Base-by-base conservation (phyloP, 2,888 invertebrate genomes). In the Sinhomidia bicolor region DNA sequence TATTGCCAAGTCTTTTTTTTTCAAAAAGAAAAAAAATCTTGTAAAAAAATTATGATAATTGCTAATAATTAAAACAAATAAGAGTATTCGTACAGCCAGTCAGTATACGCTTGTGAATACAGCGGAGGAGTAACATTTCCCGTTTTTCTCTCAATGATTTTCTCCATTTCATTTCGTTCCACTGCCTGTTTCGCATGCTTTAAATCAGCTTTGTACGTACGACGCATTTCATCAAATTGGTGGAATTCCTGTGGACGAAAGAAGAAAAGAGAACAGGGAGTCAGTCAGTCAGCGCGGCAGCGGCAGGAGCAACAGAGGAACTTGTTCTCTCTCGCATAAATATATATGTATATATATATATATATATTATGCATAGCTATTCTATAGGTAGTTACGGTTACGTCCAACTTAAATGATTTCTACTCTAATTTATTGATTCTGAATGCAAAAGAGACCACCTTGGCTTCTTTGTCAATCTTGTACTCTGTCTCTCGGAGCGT, bases 391-490 rank as follows among this genome's bases (percentile, higher is more conserved):
- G 9, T 29, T 65, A 32, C n/a, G 14, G 3, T 17, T 17, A 68
- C 10, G 12, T 32, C 17, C 32, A 23, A 29, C 23, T 54, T 26
- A 14, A 76, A 57, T 36, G 57, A 14, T 60, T 36, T 41, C 20
- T 62, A 62, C 29, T 62, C 60, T 20, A 26, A 41, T 60, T 44
- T n/a, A 80, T 32, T 32, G 29, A 80, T 20, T 62, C n/a, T 36
- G 17, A 36, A 36, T 36, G 65, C 41, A 71, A 44, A 44, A 29
- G 44, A 26, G 76, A 76, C 54, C 41, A 93, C 93, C 92, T 93
- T 94, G 36, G 94, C 94, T 91, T 94, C 94, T 92, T 94, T 94
- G 89, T 94, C 94, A 26, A 94, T 92, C 89, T 94, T 93, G 94
- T 94, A 94, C 90, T 94, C 94, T 20, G 94, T 92, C 90, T 94